Conservation (phyloP, 2,888 invertebrate species). For the Pogonocherus hispidulus region DNA sequence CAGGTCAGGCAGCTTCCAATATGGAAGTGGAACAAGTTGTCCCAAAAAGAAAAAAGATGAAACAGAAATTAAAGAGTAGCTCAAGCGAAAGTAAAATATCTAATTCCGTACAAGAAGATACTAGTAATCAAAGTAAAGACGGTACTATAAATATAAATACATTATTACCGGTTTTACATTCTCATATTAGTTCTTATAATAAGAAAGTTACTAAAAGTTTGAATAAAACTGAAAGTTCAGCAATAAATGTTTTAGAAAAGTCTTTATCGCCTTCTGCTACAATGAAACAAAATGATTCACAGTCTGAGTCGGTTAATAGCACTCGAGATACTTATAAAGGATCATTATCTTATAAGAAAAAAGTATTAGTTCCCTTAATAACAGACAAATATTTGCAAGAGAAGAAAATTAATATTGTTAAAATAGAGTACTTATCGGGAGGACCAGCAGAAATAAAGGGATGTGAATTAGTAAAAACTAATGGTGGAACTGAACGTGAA, state of each 20-base stretch:
- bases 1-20: not conserved
- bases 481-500: not conserved
- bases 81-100: not conserved
- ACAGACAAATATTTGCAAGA: constrained; percentile 42
- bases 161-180: not conserved
- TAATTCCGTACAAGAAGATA: not conserved
- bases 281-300: not conserved
- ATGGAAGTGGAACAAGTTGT: not conserved
- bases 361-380: constrained; percentile 2
- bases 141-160: constrained; percentile 7
- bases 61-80: not conserved
- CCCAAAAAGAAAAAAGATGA: constrained; percentile 11
- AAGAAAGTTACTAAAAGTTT: not conserved
- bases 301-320: not conserved
- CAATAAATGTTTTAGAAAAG: not conserved
- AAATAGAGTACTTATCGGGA: constrained; percentile 37
- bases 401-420: constrained; percentile 43
- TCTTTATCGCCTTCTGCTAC: not conserved
- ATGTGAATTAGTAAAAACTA: not conserved
- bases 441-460: not conserved
- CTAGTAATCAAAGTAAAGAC: not conserved
- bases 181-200: constrained; percentile 3
- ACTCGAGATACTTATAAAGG: constrained; percentile 16
- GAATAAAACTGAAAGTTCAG: not conserved
- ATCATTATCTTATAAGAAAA: constrained; percentile 4